phyloP scores from a whole-genome alignment of 2,797 vertebrate genomes.

The Apodemus agrarius region DNA sequence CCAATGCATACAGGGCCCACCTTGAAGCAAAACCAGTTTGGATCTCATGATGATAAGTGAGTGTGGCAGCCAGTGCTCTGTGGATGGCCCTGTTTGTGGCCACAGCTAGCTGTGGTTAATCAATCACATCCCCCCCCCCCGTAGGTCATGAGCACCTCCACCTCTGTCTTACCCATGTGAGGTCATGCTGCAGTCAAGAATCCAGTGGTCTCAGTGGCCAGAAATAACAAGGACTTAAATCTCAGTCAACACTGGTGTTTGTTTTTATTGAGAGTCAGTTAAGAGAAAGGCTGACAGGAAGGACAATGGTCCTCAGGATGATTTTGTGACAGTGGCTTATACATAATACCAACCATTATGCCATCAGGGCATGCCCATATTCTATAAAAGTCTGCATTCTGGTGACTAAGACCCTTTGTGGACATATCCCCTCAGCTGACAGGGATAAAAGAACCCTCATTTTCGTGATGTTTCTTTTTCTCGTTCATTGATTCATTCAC shows the following conservation, averaged over 20 bases:
- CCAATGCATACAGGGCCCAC: background rate
- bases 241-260: background rate
- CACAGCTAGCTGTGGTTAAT: background rate
- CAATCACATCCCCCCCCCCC: background rate
- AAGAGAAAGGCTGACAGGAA: background rate
- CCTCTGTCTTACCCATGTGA: background rate
- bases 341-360: background rate
- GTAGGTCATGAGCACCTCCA: background rate
- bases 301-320: background rate
- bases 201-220: background rate
- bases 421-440: background rate
- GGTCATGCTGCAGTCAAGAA: background rate
- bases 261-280: background rate
- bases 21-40: background rate
- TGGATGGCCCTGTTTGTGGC: background rate
- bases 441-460: background rate
- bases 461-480: background rate
- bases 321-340: background rate
- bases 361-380: background rate
- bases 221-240: slow-evolving; percentile 43
- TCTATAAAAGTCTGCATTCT: background rate
- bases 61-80: background rate
- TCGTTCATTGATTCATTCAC: background rate
- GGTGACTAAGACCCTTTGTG: background rate
- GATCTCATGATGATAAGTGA: background rate